phyloP scores from a whole-genome alignment of 2,888 invertebrate genomes.

The Amorpha juglandis region DNA sequence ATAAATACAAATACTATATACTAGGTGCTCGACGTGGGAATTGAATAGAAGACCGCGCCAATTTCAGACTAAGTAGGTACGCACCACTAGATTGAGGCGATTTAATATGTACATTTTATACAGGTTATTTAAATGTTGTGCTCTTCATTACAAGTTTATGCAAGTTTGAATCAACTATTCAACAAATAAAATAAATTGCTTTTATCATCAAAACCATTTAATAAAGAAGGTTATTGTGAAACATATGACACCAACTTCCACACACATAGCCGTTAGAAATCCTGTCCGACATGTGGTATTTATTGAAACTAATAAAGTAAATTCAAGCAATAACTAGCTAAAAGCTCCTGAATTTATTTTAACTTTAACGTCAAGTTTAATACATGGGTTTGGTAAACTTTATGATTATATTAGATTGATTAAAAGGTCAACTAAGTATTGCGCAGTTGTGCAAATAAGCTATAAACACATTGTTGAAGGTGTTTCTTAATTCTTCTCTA shows the following conservation, averaged over 20 bases:
- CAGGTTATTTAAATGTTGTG: too few species aligned
- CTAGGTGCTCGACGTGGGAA: too few species aligned
- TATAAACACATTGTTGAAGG: slow-evolving; percentile 28
- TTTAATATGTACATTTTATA: too few species aligned
- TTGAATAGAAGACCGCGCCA: too few species aligned
- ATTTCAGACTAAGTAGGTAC: too few species aligned
- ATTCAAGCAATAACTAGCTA: slow-evolving; percentile 35
- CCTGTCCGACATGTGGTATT: slow-evolving; percentile 72
- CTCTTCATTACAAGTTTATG: neutral
- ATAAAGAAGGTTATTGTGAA: slow-evolving; percentile 58
- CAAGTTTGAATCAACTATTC: slow-evolving; percentile 45
- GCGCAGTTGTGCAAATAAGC: slow-evolving; percentile 30
- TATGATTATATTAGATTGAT: slow-evolving; percentile 27
- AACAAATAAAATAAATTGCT: slow-evolving; percentile 37
- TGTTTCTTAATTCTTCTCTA: slow-evolving; percentile 26
- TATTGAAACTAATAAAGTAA: slow-evolving; percentile 61
- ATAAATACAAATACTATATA: too few species aligned
- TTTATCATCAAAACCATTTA: slow-evolving; percentile 35
- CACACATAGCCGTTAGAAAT: slow-evolving; percentile 43
- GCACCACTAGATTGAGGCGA: too few species aligned
- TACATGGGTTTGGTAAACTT: slow-evolving; percentile 24
- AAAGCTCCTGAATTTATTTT: slow-evolving; percentile 38
- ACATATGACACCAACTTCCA: slow-evolving; percentile 33
- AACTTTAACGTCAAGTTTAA: slow-evolving; percentile 29
- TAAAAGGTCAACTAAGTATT: slow-evolving; percentile 31